Conservation (phyloP, 2,888 invertebrate species). For the Sussaba pulchella region DNA sequence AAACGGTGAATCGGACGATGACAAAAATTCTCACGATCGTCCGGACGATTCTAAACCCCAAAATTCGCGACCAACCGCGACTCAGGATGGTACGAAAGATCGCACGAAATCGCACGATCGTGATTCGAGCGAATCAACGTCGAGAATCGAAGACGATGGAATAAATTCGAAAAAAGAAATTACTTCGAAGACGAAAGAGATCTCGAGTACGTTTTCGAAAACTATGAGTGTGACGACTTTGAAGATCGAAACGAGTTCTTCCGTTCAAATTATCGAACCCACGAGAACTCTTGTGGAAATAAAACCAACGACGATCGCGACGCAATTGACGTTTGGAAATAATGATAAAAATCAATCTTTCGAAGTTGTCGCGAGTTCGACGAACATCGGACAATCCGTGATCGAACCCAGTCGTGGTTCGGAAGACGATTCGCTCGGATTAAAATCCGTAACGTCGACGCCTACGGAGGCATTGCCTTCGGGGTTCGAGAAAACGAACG, state of each 20-base stretch:
- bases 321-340: slow-evolving; percentile 43
- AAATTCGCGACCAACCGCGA: too few relatives aligned
- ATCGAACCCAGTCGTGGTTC: slow-evolving; percentile 63
- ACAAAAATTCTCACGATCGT: too few relatives aligned
- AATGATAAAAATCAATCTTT: slow-evolving; percentile 48
- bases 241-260: slow-evolving; percentile 81
- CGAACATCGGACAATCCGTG: slow-evolving; percentile 71
- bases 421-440: slow-evolving; percentile 44
- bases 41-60: too few relatives aligned
- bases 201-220: too few relatives aligned
- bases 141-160: too few relatives aligned
- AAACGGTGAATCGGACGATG: slow-evolving; percentile 56
- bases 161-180: too few relatives aligned
- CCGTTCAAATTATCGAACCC: slow-evolving; percentile 79
- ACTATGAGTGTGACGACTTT: slow-evolving; percentile 74
- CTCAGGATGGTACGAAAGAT: slow-evolving; percentile 56
- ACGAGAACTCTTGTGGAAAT: slow-evolving; percentile 72
- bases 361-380: slow-evolving; percentile 54
- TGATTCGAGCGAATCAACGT: too few relatives aligned
- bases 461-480: slow-evolving; percentile 84
- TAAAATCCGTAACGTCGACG: slow-evolving; percentile 73
- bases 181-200: too few relatives aligned
- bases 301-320: slow-evolving; percentile 69
- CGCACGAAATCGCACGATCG: too few relatives aligned
- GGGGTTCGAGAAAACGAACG: slow-evolving; percentile 63